Conservation (phyloP, 2,797 vertebrate genomes). For the Sebastes diploproa region DNA sequence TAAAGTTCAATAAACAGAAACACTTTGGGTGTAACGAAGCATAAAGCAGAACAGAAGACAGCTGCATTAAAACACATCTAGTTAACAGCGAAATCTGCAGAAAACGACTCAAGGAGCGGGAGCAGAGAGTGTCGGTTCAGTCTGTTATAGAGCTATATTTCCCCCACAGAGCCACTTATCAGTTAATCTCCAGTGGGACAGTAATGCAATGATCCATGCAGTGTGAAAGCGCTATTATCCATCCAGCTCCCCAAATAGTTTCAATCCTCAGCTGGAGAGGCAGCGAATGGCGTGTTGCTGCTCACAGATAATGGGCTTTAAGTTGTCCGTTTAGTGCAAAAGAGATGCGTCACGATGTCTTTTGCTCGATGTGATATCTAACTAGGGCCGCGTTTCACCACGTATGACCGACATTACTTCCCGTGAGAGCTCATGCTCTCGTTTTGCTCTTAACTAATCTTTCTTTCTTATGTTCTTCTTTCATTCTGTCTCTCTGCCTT, state of each 20-base stretch:
- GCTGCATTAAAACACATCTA: not conserved
- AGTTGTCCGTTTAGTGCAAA: constrained; percentile 25
- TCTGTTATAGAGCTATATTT: not conserved
- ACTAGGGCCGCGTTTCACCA: not conserved
- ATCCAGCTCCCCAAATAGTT: constrained; percentile 35
- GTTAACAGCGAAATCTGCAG: not conserved
- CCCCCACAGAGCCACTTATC: constrained; percentile 47
- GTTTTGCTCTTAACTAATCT: not conserved
- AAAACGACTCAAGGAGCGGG: not conserved
- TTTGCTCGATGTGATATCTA: not conserved
- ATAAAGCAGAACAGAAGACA: not conserved
- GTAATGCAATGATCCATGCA: constrained; percentile 60
- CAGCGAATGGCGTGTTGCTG: constrained; percentile 21
- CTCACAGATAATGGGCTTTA: constrained; percentile 45
- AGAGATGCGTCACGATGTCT: constrained; percentile 3
- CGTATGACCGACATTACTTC: not conserved
- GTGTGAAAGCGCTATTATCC: constrained; percentile 43
- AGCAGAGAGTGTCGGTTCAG: not conserved
- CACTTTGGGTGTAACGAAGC: not conserved
- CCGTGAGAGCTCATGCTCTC: not conserved
- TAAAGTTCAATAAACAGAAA: not conserved
- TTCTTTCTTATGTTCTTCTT: not conserved
- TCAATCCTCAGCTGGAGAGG: constrained; percentile 27
- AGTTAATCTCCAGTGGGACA: constrained; percentile 50
- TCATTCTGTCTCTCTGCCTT: not conserved